Evolutionary conservation across 1,140 invertebrate genomes (phyloP).

Genomic region (Leptoteleia sp.): DNA sequence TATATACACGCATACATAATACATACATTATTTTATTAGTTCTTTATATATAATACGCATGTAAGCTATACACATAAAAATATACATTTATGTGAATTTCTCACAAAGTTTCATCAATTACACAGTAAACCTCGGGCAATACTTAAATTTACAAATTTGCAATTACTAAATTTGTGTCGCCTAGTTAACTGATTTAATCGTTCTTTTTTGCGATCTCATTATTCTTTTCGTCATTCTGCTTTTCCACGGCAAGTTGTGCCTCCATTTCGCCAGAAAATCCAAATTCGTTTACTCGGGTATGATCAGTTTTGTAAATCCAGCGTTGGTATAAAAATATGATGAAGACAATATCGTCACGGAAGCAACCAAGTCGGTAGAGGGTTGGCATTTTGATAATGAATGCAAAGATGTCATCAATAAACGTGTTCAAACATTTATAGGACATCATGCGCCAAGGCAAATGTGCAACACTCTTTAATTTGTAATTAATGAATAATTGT

Average conservation of each 20-base stretch:
- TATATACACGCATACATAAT: too few species aligned
- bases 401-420: conserved; percentile 99
- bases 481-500: conserved; percentile 99
- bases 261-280: conserved; percentile 92
- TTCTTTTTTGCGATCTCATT: conserved; percentile 70
- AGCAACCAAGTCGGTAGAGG: conserved; percentile 96
- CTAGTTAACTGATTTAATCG: conserved; percentile 66
- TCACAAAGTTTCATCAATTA: conserved; percentile 45
- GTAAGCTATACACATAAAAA: conserved; percentile 61
- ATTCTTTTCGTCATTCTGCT: conserved; percentile 66
- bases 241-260: conserved; percentile 60
- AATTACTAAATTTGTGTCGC: conserved; percentile 45
- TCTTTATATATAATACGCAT: conserved; percentile 27
- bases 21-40: too few species aligned
- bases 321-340: conserved; percentile 99
- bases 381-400: conserved; percentile 99
- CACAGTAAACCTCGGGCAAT: conserved; percentile 46
- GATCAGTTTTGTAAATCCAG: conserved; percentile 98
- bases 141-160: conserved; percentile 53
- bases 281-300: conserved; percentile 97
- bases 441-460: conserved; percentile 99
- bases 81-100: conserved; percentile 48
- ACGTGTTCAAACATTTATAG: conserved; percentile 99
- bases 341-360: conserved; percentile 99
- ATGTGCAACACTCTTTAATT: conserved; percentile 99